phyloP scores from a whole-genome alignment of 2,113 vertebrate species.

The Cranoglanis bouderius region DNA sequence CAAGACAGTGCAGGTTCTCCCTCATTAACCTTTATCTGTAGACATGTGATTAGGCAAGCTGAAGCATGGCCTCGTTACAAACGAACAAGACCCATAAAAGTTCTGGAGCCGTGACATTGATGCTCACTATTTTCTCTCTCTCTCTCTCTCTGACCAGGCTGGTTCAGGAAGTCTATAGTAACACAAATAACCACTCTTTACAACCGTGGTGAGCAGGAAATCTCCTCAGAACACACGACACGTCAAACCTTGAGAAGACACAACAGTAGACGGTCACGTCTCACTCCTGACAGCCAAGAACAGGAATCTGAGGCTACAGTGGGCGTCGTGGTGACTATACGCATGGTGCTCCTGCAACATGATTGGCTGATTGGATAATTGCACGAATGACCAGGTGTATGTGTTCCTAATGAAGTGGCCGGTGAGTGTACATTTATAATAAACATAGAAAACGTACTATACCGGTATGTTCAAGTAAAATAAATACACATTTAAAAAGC shows the following conservation, averaged over 20 bases:
- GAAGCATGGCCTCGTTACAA: slow-evolving; percentile 48
- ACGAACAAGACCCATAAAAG: slow-evolving; percentile 14
- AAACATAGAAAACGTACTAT: background rate
- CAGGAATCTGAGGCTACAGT: background rate
- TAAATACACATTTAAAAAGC: background rate
- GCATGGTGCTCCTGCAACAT: background rate
- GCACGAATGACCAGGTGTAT: too few species aligned
- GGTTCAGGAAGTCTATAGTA: background rate
- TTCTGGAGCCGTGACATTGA: slow-evolving; percentile 9
- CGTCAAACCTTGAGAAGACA: background rate
- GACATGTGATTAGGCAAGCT: slow-evolving; percentile 40
- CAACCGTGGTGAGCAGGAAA: background rate
- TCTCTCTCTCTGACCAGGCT: background rate
- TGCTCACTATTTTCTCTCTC: background rate
- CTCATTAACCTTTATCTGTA: slow-evolving; percentile 62
- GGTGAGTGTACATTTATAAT: background rate
- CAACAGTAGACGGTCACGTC: background rate
- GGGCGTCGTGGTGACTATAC: background rate
- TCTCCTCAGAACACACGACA: background rate
- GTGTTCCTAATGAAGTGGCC: background rate
- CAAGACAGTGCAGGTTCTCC: slow-evolving; percentile 43
- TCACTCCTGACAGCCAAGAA: background rate
- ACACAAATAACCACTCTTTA: background rate
- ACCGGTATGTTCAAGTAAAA: background rate
- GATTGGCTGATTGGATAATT: background rate